A percentile compares a stretch with the other conserved stretches of the same genome.
phyloP scores from a whole-genome alignment of 2,797 vertebrate genomes.

The Pantherophis alleghaniensis region DNA sequence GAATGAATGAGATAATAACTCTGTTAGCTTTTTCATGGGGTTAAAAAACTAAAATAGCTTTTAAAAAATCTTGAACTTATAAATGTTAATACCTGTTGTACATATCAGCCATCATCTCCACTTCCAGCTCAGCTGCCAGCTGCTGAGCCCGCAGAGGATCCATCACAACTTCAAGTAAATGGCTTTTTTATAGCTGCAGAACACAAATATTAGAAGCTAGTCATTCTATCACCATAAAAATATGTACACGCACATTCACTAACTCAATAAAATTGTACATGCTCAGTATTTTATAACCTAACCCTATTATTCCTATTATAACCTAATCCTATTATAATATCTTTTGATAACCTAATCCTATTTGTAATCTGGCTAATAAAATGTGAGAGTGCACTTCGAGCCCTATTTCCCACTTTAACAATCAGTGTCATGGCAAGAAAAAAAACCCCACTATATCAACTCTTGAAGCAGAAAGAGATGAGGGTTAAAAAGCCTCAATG shows the following conservation, averaged over 20 bases:
- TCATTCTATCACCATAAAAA: background rate
- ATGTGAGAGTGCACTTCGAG: background rate
- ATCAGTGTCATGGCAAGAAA: background rate
- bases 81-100: constrained; percentile 85
- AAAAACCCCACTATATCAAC: background rate
- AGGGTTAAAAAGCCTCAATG: background rate
- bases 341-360: background rate
- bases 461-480: background rate
- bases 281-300: background rate
- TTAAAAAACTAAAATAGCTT: background rate
- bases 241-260: background rate
- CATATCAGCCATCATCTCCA: constrained; percentile 99
- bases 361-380: background rate
- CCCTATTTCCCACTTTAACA: background rate
- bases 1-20: background rate
- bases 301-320: background rate
- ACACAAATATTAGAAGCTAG: background rate
- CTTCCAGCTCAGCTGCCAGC: constrained; percentile 93
- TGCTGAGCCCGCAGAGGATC: constrained; percentile 93
- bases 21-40: background rate
- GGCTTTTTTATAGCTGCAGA: background rate
- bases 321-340: background rate
- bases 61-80: background rate
- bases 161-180: constrained; percentile 68
- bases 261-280: background rate